Evolutionary conservation across 2,113 vertebrate genomes (phyloP), one percentile per base, ranked within the genome.

Genomic region (Danionella cerebrum): DNA sequence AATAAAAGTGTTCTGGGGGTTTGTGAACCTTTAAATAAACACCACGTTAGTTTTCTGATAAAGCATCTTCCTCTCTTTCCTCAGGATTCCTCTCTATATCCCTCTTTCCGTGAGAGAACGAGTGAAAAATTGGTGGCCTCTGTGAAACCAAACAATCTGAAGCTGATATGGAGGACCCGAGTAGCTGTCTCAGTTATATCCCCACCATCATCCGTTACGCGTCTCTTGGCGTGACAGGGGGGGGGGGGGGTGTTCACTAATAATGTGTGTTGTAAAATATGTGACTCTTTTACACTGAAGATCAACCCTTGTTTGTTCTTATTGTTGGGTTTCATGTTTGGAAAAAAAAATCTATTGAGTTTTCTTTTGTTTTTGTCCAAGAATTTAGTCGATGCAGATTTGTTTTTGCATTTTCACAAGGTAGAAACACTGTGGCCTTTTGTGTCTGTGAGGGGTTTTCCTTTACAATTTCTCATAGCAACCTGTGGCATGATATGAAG

Each of bases 251-350:
- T 38, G 60, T 36, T 57, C 55, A 8, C 48, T 11, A 60, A 70
- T 50, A 38, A 63, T 63, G 39, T 29, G 27, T 22, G 31, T 67
- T 75, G 73, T 71, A 71, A 63, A 71, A 22, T 71, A 14, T 67
- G 24, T 67, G 22, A 74, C 65, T 64, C 47, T 48, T 51, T 57
- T 55, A 47, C 45, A 41, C 48, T 54, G 25, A 59, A 50, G 59
- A 68, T 70, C 38, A 65, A 41, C 9, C 25, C 14, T 13, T 59
- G 53, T 66, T 19, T 65, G 25, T 25, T 27, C 57, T 39, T 67
- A 55, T 67, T 67, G 6, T 57, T 69, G 55, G 45, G 19, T 29
- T 53, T 31, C 5, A 29, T 29, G 13, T 62, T 67, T 72, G 16
- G 13, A 12, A 8, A 38, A 2, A 42, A 58, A 31, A 31, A 16